phyloP scores from a whole-genome alignment of 2,797 vertebrate genomes.

The Smutsia temminckii region DNA sequence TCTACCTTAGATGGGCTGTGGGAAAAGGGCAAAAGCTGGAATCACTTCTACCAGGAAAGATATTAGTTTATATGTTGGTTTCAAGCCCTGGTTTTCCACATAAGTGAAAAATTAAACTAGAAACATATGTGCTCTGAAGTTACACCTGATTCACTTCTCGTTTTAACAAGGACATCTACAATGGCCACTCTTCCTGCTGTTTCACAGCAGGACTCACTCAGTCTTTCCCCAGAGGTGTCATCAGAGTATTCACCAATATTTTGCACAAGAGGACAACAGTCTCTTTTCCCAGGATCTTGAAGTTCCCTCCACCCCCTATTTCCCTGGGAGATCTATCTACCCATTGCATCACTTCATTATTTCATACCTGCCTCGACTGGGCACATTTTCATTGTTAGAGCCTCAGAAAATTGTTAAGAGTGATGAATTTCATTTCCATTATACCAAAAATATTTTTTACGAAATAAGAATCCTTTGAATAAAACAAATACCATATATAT shows the following conservation, averaged over 20 bases:
- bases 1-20: neutral
- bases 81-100: conserved; percentile 56
- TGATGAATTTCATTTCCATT: neutral
- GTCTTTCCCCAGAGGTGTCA: neutral
- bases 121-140: conserved; percentile 49
- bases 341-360: neutral
- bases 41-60: conserved; percentile 39
- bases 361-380: neutral
- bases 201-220: neutral
- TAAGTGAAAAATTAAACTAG: conserved; percentile 61
- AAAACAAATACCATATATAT: conserved; percentile 40
- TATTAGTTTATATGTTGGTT: conserved; percentile 54
- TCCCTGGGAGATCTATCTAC: neutral
- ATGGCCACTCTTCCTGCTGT: neutral
- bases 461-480: neutral
- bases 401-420: conserved; percentile 36
- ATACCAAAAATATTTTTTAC: neutral
- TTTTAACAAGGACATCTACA: conserved; percentile 28
- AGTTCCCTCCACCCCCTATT: neutral
- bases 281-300: neutral
- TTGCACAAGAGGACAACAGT: neutral
- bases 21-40: conserved; percentile 59
- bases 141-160: neutral
- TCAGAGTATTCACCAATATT: neutral
- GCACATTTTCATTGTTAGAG: neutral